Conservation (phyloP, 2,888 invertebrate genomes). For the Quadroppia sp. region DNA sequence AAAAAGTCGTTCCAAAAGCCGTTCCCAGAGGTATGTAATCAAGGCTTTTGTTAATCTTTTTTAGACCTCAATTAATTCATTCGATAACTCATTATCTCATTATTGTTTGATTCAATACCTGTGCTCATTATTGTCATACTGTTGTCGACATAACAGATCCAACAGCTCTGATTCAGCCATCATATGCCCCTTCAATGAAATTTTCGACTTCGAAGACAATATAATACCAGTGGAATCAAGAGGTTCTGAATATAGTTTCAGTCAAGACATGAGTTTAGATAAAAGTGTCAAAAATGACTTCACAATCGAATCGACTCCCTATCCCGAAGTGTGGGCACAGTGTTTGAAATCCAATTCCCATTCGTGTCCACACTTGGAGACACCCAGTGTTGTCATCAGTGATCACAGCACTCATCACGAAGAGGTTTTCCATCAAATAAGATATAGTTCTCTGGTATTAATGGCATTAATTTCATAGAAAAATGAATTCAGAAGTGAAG, state of each 20-base stretch:
- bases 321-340: not conserved
- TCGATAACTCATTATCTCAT: not conserved
- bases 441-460: not conserved
- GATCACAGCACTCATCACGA: slow-evolving; percentile 59
- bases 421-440: not conserved
- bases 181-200: not conserved
- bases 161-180: slow-evolving; percentile 37
- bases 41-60: not conserved
- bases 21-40: not conserved
- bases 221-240: not conserved
- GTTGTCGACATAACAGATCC: not conserved
- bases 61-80: not conserved
- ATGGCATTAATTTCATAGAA: not conserved
- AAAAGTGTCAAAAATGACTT: not conserved
- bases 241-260: not conserved
- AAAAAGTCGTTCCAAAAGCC: not conserved
- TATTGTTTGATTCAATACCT: too few relatives aligned
- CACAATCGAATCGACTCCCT: not conserved
- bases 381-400: slow-evolving; percentile 80
- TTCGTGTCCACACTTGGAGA: slow-evolving; percentile 54
- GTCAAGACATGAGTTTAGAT: not conserved
- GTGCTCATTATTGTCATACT: too few relatives aligned
- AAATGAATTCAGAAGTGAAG: not conserved
- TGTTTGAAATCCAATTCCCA: not conserved
- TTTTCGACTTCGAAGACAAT: not conserved